phyloP scores from a whole-genome alignment of 2,113 vertebrate genomes.

The Salvelinus sp. region DNA sequence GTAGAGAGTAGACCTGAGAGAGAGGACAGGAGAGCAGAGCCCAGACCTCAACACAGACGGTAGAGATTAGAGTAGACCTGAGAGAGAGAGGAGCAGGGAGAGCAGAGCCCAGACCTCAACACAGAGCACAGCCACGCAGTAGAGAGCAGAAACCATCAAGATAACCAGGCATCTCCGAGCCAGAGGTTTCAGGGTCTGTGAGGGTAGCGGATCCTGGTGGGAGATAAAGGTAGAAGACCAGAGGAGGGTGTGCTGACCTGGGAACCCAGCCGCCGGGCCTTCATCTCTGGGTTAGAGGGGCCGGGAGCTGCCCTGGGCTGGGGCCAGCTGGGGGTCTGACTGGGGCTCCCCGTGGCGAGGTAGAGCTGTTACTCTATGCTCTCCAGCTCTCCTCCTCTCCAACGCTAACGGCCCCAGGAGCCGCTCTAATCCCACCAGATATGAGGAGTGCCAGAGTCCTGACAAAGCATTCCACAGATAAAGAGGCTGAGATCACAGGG shows the following conservation, averaged over 20 bases:
- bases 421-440: conserved; percentile 91
- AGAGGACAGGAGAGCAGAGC: not conserved
- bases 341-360: conserved; percentile 71
- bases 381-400: conserved; percentile 41
- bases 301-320: no score
- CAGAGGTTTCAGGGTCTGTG: not conserved
- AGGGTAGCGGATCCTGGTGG: conserved; percentile 70
- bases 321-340: conserved; percentile 41
- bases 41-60: no score
- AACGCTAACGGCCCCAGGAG: conserved; percentile 69
- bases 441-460: no score
- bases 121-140: not conserved
- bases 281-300: conserved; percentile 29
- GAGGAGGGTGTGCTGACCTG: conserved; percentile 1
- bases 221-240: conserved; percentile 68
- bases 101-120: conserved; percentile 5
- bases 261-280: conserved; percentile 18
- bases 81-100: not conserved
- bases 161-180: conserved; percentile 74
- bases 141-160: conserved; percentile 71
- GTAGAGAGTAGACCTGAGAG: not conserved
- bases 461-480: no score
- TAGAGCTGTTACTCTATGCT: conserved; percentile 91
- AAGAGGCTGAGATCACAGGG: no score
- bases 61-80: no score